Evolutionary conservation across 1,140 invertebrate genomes (phyloP), one percentile per base, ranked within the genome.

Genomic region (Trichoplusia ni): DNA sequence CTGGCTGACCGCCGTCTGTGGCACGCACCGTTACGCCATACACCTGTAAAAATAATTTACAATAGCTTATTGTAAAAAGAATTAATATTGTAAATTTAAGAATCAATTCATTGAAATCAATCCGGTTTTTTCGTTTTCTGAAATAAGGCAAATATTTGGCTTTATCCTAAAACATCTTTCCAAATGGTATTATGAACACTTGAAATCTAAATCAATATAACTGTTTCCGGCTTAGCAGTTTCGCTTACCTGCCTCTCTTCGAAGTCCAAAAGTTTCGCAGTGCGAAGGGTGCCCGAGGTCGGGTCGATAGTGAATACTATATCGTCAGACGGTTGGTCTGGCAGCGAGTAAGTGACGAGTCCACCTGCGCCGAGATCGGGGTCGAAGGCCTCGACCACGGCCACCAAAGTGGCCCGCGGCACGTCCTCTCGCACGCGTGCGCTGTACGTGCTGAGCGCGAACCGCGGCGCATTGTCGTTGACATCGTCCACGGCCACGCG

Each of bases 391-490:
- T 95, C 95, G 7, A 98, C 92, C 0, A 95, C 93, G 0, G 96
- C 96, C 0, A 98, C 94, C 0, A 98, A 94, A 27, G 95, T 95
- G 54, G 97, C 97, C 1, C 94, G 88, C 0, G 98, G 98, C 25
- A 98, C 93, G 85, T 99, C 98, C 89, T 99, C 98, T 0, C 97
- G 93, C 0, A 98, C 94, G 80, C 97, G 96, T 2, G 97, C 95
- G 1, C 92, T 93, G 79, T 97, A 97, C 31, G 92, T 93, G 9
- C 92, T 73, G 2, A 96, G 85, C 13, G 94, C 93, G 71, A 99
- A 99, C 27, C 90, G 92, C 0, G 98, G 98, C 0, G 95, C 92
- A 77, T 98, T 97, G 86, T 99, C 98, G 81, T 99, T 99, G 16
- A 98, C 94, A 81, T 99, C 98, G 70, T 97, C 94, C 0, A 99